phyloP scores from a whole-genome alignment of 2,888 invertebrate genomes.

The Melieria crassipennis region DNA sequence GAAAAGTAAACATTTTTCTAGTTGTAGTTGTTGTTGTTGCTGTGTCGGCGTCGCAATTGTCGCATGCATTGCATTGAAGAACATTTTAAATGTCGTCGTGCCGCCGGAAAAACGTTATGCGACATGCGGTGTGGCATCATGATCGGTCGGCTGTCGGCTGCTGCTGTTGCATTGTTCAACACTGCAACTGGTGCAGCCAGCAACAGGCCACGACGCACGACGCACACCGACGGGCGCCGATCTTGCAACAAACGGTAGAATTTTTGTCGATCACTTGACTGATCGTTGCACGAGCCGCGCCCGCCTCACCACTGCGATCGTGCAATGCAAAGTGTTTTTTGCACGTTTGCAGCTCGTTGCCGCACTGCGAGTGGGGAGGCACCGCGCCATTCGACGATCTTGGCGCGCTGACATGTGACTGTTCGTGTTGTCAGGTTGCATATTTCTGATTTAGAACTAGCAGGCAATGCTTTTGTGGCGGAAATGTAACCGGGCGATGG shows the following conservation, averaged over 20 bases:
- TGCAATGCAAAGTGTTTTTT: background rate
- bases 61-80: conserved; percentile 1
- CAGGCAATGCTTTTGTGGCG: too few species aligned
- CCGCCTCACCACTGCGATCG: background rate
- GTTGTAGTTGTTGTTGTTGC: conserved; percentile 3
- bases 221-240: too few species aligned
- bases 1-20: background rate
- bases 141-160: background rate
- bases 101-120: conserved; percentile 9
- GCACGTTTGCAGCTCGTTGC: too few species aligned
- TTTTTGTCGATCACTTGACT: conserved; percentile 27
- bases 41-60: background rate
- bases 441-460: too few species aligned
- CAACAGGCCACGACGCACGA: too few species aligned
- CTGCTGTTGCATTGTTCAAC: conserved; percentile 11
- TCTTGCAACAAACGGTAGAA: background rate
- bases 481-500: too few species aligned
- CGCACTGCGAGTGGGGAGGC: too few species aligned
- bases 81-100: conserved; percentile 14
- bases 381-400: too few species aligned
- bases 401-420: too few species aligned
- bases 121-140: background rate
- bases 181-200: too few species aligned
- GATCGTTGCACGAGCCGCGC: conserved; percentile 15
- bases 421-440: too few species aligned